Evolutionary conservation across 2,888 invertebrate genomes (phyloP).

Genomic region (Drosophila hawaiiensis): DNA sequence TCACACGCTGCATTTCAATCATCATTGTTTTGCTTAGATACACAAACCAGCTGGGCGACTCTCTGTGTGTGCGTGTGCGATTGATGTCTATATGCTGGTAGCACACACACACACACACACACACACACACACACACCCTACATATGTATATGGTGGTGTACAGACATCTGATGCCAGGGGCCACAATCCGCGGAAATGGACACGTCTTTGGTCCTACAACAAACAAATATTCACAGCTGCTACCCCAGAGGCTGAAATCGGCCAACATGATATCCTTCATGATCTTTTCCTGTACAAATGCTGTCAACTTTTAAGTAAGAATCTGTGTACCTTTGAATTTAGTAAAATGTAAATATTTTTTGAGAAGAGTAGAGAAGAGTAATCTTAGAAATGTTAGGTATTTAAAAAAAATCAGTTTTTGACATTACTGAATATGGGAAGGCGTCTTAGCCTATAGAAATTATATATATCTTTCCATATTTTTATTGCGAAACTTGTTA

Average conservation of each 20-base stretch:
- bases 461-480: too few species aligned
- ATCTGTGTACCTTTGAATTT: neutral
- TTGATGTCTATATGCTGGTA: conserved; percentile 34
- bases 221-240: conserved; percentile 28
- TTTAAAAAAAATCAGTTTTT: neutral
- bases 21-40: conserved; percentile 59
- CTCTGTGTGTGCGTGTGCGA: conserved; percentile 10
- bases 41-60: conserved; percentile 4
- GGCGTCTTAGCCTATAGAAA: too few species aligned
- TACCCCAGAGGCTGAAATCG: conserved; percentile 7
- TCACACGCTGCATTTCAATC: conserved; percentile 67
- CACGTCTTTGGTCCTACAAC: conserved; percentile 36
- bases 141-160: conserved; percentile 5
- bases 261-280: conserved; percentile 5
- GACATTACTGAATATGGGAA: neutral
- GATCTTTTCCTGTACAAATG: neutral
- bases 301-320: neutral
- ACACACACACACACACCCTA: conserved; percentile 15
- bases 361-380: neutral
- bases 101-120: conserved; percentile 16
- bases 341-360: neutral
- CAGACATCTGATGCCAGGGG: conserved; percentile 54
- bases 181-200: conserved; percentile 48
- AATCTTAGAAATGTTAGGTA: neutral
- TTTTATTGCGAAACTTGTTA: neutral